Evolutionary conservation across 2,888 invertebrate genomes (phyloP), one percentile per base, ranked within the genome.

Genomic region (Idaea aversata): DNA sequence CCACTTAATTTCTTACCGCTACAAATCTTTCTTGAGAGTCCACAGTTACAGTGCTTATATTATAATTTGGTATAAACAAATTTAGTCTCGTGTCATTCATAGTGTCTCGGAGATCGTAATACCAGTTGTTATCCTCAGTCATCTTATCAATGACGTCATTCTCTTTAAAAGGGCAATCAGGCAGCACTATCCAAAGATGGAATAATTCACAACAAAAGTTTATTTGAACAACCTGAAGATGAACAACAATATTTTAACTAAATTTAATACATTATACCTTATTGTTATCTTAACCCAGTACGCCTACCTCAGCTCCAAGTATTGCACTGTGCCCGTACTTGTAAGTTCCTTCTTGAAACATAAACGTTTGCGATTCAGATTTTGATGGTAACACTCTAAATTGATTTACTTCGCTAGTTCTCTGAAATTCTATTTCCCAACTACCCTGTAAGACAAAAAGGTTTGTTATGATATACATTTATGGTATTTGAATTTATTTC

Each of bases 281-380:
- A 25, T 25, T 25, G 25, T 25, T 25, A 25, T 25, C 25, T 10
- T 47, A 4, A 47, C 4, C 4, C 4, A 47, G 7, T 47, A 10
- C 13, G 13, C 47, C 10, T 47, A 47, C 47, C 10, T 13, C 13
- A 13, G 47, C 47, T 47, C 47, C 47, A 13, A 47, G 47, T 47
- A 47, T 47, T 47, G 7, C 13, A 13, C 47, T 47, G 47, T 47
- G 47, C 7, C 13, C 47, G 47, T 47, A 61, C 68, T 1, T 16
- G 15, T n/a, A 15, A 62, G 16, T 35, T 61, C 15, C 38, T 16
- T 38, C n/a, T 35, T 62, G 15, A 72, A 66, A 25, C 47, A 47
- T 13, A 47, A 10, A 47, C 6, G 47, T 47, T 47, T 47, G 47
- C 47, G 47, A 13, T 47, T 13, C 47, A 47, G 13, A 7, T 47